These are phyloP conservation scores for Coptodon bakossiorum DNA, from an alignment of 2,113 vertebrate species.

Conservation along the genomic window DNA sequence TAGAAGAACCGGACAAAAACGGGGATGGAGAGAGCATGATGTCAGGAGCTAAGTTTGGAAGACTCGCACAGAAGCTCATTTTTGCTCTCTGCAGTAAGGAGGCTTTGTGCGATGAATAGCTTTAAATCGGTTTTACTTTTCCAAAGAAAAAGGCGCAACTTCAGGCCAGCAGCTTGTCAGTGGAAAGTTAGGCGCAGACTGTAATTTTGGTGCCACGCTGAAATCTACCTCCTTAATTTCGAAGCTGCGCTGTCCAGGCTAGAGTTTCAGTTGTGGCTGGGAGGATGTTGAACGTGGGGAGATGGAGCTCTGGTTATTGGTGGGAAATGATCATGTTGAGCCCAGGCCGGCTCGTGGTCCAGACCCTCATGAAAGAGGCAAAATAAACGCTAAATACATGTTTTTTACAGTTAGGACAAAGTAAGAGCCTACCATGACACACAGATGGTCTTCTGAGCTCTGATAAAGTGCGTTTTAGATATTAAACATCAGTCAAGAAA, in stretches of 20 bases:
- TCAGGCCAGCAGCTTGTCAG: constrained; percentile 39
- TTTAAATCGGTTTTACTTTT: not conserved
- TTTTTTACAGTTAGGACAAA: not conserved
- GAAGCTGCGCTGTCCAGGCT: constrained; percentile 32
- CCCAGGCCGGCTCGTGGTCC: constrained; percentile 1
- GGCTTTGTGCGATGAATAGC: not conserved
- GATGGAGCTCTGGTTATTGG: constrained; percentile 27
- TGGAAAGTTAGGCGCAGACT: constrained; percentile 56
- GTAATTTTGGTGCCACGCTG: constrained; percentile 56
- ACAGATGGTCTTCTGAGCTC: not conserved
- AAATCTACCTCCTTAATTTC: constrained; percentile 53
- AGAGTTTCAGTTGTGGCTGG: constrained; percentile 51
- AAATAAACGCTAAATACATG: not conserved
- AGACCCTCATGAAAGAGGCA: constrained; percentile 42
- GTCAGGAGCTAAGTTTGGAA: constrained; percentile 41
- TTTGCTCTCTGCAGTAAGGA: not conserved
- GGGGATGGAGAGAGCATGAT: constrained; percentile 10
- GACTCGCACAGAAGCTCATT: not conserved
- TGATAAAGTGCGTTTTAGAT: not conserved
- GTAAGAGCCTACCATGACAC: not conserved
- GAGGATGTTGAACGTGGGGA: constrained; percentile 29
- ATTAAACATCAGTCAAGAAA: not conserved
- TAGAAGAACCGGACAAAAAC: constrained; percentile 25
- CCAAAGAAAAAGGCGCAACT: constrained; percentile 8
- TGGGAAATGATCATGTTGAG: constrained; percentile 50